Evolutionary conservation across 92 coral and sea anemone genomes (phyloP).

Genomic region (Umimayanthus chanpuru): DNA sequence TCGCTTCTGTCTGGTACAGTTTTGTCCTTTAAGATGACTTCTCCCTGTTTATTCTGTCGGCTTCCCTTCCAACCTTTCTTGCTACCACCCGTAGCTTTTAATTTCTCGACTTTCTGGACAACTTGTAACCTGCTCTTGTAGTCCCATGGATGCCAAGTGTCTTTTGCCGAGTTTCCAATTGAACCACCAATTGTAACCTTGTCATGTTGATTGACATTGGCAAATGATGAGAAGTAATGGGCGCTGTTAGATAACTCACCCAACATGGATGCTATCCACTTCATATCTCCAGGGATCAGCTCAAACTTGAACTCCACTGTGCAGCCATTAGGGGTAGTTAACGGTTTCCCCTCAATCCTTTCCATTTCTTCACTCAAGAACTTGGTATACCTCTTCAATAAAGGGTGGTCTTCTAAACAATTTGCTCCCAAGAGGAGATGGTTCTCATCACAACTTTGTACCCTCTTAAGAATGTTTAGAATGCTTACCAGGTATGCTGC

Average conservation of each 20-base stretch:
- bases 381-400: conserved; percentile 56
- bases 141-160: conserved; percentile 66
- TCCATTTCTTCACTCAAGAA: conserved; percentile 65
- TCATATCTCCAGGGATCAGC: conserved; percentile 64
- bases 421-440: conserved; percentile 69
- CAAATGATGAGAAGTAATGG: conserved; percentile 64
- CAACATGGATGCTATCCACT: conserved; percentile 69
- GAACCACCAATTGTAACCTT: conserved; percentile 59
- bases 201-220: conserved; percentile 53
- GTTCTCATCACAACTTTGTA: conserved; percentile 73
- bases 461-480: conserved; percentile 59
- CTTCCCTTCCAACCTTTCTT: conserved; percentile 25
- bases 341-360: conserved; percentile 47
- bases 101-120: conserved; percentile 55
- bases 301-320: conserved; percentile 48
- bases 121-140: conserved; percentile 31
- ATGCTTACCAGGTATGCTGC: conserved; percentile 72
- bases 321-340: conserved; percentile 52
- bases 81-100: conserved; percentile 11
- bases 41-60: conserved; percentile 44
- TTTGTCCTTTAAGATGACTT: conserved; percentile 28
- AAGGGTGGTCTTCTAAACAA: conserved; percentile 60
- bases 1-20: conserved; percentile 47
- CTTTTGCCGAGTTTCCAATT: conserved; percentile 47
- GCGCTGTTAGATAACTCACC: conserved; percentile 71